phyloP scores from a whole-genome alignment of 2,797 vertebrate species.

The Coendou prehensilis region DNA sequence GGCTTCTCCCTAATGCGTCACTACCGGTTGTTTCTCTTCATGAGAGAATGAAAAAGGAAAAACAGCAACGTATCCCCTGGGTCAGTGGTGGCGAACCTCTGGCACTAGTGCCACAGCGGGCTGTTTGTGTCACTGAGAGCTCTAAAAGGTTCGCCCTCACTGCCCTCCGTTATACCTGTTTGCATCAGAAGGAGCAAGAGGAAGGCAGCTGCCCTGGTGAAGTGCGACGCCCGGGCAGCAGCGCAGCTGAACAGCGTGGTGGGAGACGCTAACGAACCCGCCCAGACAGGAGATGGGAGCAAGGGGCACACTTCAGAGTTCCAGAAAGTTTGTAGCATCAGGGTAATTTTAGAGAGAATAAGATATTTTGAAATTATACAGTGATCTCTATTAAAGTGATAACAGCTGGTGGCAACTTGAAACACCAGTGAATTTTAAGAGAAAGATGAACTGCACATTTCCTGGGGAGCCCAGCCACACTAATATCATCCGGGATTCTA shows the following conservation, averaged over 20 bases:
- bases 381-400: slow-evolving; percentile 67
- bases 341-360: slow-evolving; percentile 64
- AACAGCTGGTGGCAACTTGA: slow-evolving; percentile 71
- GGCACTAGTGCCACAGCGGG: background rate
- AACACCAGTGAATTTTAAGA: slow-evolving; percentile 64
- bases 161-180: background rate
- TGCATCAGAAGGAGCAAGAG: background rate
- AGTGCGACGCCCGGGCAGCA: background rate
- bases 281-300: slow-evolving; percentile 42
- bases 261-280: slow-evolving; percentile 3
- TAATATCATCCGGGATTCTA: slow-evolving; percentile 18
- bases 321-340: slow-evolving; percentile 45
- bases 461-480: background rate
- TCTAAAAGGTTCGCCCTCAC: background rate
- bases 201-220: background rate
- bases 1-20: background rate
- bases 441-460: slow-evolving; percentile 64
- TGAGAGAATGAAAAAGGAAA: background rate
- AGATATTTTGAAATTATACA: slow-evolving; percentile 80
- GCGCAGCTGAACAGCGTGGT: background rate
- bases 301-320: background rate
- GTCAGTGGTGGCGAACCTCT: background rate
- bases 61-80: background rate
- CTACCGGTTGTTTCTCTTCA: background rate
- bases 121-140: background rate